Conservation (phyloP, 2,797 vertebrate species). For the Delichon dasypus region DNA sequence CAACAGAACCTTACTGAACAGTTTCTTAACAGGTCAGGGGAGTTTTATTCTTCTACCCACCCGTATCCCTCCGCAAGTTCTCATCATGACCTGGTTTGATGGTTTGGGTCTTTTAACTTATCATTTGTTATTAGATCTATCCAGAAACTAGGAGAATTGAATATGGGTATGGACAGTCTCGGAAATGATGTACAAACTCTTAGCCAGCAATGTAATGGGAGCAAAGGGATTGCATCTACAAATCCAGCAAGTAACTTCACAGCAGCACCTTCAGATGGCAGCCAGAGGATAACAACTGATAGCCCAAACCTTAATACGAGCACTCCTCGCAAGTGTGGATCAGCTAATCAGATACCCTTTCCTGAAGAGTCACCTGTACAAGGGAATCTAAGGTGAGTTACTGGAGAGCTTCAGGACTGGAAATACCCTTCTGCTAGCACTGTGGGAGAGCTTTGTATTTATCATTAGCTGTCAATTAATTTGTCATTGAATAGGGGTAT, state of each 20-base stretch:
- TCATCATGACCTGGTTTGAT: neutral
- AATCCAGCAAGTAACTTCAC: slow-evolving; percentile 62
- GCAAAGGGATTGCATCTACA: slow-evolving; percentile 62
- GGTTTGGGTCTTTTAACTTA: neutral
- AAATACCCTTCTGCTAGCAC: neutral
- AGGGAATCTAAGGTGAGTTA: slow-evolving; percentile 79
- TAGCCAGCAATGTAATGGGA: slow-evolving; percentile 85
- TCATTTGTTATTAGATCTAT: slow-evolving; percentile 83
- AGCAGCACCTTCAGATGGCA: slow-evolving; percentile 69
- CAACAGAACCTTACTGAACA: slow-evolving; percentile 94
- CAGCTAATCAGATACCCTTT: slow-evolving; percentile 77
- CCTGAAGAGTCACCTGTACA: slow-evolving; percentile 86
- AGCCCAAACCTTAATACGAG: slow-evolving; percentile 76
- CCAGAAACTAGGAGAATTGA: slow-evolving; percentile 95
- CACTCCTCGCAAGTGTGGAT: slow-evolving; percentile 78
- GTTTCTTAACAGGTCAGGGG: slow-evolving; percentile 89
- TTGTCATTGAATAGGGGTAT: neutral
- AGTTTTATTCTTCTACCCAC: neutral
- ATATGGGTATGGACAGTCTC: slow-evolving; percentile 88
- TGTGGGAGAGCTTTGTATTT: neutral
- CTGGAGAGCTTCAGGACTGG: neutral
- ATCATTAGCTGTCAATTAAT: neutral
- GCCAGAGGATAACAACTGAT: slow-evolving; percentile 63
- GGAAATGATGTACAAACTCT: slow-evolving; percentile 85
- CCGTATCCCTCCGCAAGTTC: neutral